Evolutionary conservation across 2,797 vertebrate species (phyloP).

Genomic region (Gallirallus australis): DNA sequence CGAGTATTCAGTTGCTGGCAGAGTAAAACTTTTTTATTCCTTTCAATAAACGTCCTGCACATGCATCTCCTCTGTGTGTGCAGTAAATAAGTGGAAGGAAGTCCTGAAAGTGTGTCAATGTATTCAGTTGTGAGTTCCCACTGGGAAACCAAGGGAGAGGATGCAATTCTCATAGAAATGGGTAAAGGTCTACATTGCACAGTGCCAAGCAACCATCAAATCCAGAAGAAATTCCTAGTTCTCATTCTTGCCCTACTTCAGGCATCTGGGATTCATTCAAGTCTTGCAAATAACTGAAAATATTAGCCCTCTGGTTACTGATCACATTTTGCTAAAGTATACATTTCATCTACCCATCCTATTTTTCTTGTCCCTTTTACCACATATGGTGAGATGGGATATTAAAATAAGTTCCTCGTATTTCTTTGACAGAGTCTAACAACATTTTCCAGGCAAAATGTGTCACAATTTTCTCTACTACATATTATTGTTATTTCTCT

Average conservation of each 20-base stretch:
- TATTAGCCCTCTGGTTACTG: constrained; percentile 9
- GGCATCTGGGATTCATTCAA: constrained; percentile 32
- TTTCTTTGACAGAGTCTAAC: background rate
- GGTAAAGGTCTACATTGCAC: constrained; percentile 61
- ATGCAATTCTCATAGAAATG: background rate
- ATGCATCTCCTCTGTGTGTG: background rate
- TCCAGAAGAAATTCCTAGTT: constrained; percentile 23
- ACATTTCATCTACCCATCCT: background rate
- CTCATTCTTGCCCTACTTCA: constrained; percentile 18
- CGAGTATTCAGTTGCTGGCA: background rate
- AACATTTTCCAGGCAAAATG: constrained; percentile 30
- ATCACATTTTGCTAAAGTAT: background rate
- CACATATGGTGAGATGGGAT: constrained; percentile 38
- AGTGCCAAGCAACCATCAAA: constrained; percentile 49
- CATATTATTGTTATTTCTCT: constrained; percentile 13
- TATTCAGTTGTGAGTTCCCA: background rate
- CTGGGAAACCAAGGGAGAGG: constrained; percentile 34
- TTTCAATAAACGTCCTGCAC: constrained; percentile 1
- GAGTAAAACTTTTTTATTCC: background rate
- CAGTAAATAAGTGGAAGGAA: background rate
- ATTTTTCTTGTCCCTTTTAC: constrained; percentile 23
- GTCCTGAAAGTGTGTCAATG: background rate
- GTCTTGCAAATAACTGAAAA: constrained; percentile 16
- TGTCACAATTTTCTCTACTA: constrained; percentile 15
- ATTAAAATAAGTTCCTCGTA: constrained; percentile 36